Conservation (phyloP, 1,140 invertebrate species). For the Centruroides sculpturatus region DNA sequence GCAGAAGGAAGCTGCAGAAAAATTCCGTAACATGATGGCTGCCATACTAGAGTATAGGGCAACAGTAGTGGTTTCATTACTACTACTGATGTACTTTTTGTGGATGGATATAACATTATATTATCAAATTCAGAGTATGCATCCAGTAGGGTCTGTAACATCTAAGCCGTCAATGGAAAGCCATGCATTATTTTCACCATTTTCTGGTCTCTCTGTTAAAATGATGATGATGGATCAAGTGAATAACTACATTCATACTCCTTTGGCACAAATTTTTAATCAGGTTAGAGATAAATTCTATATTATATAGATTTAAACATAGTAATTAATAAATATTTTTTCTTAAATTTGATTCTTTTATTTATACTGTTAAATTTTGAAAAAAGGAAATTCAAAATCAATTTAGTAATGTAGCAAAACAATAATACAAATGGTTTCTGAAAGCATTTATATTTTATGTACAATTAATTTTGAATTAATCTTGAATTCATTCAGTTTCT, state of each 20-base stretch:
- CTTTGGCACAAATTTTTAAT: conserved; percentile 17
- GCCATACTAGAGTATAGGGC: conserved; percentile 7
- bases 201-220: conserved; percentile 19
- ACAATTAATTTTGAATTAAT: too few relatives aligned
- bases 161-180: background rate
- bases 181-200: conserved; percentile 3
- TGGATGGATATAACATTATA: conserved; percentile 22
- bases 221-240: conserved; percentile 21
- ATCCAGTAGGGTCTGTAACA: background rate
- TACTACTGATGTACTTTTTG: conserved; percentile 16
- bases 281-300: background rate
- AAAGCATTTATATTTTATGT: too few relatives aligned
- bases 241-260: conserved; percentile 20
- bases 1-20: too few relatives aligned
- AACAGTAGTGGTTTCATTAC: conserved; percentile 4
- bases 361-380: too few relatives aligned
- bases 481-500: too few relatives aligned
- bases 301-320: too few relatives aligned
- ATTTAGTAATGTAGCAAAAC: too few relatives aligned
- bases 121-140: conserved; percentile 14
- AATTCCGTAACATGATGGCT: background rate
- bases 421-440: too few relatives aligned
- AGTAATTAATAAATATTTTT: too few relatives aligned
- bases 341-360: too few relatives aligned
- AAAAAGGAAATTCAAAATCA: too few relatives aligned